Conservation (phyloP, 2,113 vertebrate species). For the Sturnus vulgaris region DNA sequence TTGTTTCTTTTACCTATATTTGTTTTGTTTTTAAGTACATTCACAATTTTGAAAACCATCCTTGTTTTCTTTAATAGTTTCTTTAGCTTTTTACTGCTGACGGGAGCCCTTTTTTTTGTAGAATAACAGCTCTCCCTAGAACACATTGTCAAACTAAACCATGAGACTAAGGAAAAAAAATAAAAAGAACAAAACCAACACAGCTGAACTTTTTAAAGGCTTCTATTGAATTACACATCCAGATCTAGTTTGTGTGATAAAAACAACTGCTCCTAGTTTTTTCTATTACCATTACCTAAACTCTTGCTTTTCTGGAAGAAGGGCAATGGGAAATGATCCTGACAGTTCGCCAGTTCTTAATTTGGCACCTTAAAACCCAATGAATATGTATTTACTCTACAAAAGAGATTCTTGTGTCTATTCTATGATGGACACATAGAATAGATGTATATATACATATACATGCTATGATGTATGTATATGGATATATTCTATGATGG, state of each 20-base stretch:
- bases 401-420: not conserved
- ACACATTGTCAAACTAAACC: not conserved
- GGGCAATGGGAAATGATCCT: not conserved
- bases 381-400: not conserved
- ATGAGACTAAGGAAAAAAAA: not conserved
- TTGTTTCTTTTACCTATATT: not conserved
- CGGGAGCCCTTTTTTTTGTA: not conserved
- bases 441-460: not conserved
- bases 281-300: not conserved
- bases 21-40: not conserved
- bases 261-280: not conserved
- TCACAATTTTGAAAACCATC: not conserved
- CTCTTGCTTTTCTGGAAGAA: not conserved
- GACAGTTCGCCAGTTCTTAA: not conserved
- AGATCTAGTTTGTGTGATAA: not conserved
- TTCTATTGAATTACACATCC: not conserved
- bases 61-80: not conserved
- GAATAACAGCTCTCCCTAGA: not conserved
- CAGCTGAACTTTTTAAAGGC: not conserved
- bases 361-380: not conserved
- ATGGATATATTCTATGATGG: not conserved
- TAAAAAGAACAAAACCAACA: not conserved
- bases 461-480: not conserved
- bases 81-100: not conserved
- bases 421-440: not conserved